Conservation (phyloP, 2,113 vertebrate genomes). For the Turdus rufiventris region DNA sequence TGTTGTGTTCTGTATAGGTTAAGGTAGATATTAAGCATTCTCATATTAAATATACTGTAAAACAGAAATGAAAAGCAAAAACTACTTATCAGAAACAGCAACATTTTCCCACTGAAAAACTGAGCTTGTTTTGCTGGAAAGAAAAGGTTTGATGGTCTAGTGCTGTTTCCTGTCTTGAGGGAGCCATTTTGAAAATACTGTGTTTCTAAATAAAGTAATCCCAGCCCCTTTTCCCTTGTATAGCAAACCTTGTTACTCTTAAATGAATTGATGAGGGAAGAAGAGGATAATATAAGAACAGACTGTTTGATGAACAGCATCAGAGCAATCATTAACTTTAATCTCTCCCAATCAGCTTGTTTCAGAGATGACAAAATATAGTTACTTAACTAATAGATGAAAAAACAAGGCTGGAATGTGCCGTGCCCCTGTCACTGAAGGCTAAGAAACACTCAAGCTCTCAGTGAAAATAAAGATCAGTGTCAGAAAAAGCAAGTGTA, state of each 20-base stretch:
- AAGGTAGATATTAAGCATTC: not conserved
- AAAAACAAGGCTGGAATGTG: not conserved
- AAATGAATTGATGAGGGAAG: not conserved
- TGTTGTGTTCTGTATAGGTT: not conserved
- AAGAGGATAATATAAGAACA: not conserved
- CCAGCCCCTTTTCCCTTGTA: not conserved
- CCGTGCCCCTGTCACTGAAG: accelerated
- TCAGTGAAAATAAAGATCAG: not conserved
- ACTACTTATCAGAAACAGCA: not conserved
- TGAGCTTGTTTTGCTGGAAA: not conserved
- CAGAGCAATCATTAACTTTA: not conserved
- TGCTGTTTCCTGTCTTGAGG: not conserved
- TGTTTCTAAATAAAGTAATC: not conserved
- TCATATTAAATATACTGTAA: not conserved
- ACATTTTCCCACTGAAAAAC: not conserved
- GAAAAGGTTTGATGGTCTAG: not conserved
- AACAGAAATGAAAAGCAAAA: not conserved
- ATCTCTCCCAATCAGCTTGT: not conserved
- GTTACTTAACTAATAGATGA: not conserved
- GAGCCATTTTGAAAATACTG: not conserved
- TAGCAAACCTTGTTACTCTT: not conserved
- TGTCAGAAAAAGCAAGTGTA: not conserved
- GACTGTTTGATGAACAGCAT: not conserved
- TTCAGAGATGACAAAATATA: not conserved
- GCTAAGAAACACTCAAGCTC: not conserved